Evolutionary conservation across 2,888 invertebrate species (phyloP).

Genomic region (Mythimna ferrago): DNA sequence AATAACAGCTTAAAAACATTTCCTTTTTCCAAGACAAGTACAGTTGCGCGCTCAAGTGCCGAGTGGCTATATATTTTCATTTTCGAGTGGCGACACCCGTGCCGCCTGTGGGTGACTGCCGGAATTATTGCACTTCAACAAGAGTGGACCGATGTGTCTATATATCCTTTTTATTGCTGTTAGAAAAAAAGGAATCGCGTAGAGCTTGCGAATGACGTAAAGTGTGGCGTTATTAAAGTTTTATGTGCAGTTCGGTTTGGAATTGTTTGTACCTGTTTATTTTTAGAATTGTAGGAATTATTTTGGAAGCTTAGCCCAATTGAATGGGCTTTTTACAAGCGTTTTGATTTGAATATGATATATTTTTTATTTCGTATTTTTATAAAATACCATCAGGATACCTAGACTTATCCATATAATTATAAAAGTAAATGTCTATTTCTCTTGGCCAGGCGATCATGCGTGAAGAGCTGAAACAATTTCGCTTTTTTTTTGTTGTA

Average conservation of each 20-base stretch:
- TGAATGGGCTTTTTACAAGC: too few relatives aligned
- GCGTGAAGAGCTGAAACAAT: too few relatives aligned
- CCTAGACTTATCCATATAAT: too few relatives aligned
- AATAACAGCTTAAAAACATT: conserved; percentile 57
- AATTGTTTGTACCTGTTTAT: conserved; percentile 63
- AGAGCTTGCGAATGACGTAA: conserved; percentile 61
- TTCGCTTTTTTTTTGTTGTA: too few relatives aligned
- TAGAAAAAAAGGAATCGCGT: conserved; percentile 69
- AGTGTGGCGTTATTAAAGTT: conserved; percentile 77
- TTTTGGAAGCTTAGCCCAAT: neutral
- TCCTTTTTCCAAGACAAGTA: conserved; percentile 67
- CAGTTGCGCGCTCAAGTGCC: conserved; percentile 74
- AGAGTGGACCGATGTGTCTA: conserved; percentile 73
- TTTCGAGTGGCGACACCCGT: conserved; percentile 75
- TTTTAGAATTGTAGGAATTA: neutral
- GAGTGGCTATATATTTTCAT: conserved; percentile 82
- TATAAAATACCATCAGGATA: too few relatives aligned
- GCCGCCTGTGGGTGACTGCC: conserved; percentile 84
- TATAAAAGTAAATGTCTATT: too few relatives aligned
- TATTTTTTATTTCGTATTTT: too few relatives aligned
- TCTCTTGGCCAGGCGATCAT: too few relatives aligned
- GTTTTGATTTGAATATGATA: too few relatives aligned
- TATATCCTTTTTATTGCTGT: conserved; percentile 78
- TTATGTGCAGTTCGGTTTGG: conserved; percentile 68
- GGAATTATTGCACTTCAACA: conserved; percentile 83